Conservation (phyloP, 1,140 invertebrate genomes). For the Araneus ventricosus region DNA sequence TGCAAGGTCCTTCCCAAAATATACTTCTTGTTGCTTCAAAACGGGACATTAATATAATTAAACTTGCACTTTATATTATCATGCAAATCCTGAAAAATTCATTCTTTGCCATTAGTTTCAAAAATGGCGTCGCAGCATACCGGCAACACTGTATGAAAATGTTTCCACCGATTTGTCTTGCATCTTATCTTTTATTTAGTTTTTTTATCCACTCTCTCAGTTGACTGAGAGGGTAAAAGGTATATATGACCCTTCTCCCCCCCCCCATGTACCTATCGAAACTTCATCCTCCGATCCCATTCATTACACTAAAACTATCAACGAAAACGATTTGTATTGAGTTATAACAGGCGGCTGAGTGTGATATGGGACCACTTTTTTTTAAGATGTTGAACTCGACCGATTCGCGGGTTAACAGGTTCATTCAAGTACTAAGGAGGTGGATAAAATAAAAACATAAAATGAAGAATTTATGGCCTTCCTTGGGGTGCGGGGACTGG, state of each 20-base stretch:
- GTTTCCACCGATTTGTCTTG: background rate
- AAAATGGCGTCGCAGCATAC: no score
- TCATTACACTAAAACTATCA: constrained; percentile 42
- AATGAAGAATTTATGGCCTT: constrained; percentile 10
- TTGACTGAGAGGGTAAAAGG: constrained; percentile 25
- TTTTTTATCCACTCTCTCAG: background rate
- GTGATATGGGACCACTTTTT: background rate
- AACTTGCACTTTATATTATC: no score
- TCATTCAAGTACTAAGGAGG: background rate
- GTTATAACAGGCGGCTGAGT: constrained; percentile 29
- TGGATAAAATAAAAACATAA: background rate
- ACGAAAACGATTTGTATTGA: constrained; percentile 20
- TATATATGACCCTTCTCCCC: background rate
- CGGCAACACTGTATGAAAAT: background rate
- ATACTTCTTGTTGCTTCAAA: no score
- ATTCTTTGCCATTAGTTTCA: no score
- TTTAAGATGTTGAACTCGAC: constrained; percentile 1
- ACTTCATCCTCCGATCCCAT: background rate
- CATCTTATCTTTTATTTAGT: background rate
- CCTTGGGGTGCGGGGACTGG: background rate
- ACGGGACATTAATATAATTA: no score
- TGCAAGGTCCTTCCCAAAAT: no score
- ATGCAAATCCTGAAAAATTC: no score
- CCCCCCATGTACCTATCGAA: background rate
- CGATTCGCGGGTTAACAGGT: constrained; percentile 14